These are phyloP conservation scores for Heliangelus exortis DNA, from an alignment of 2,797 vertebrate genomes.

Conservation along the genomic window DNA sequence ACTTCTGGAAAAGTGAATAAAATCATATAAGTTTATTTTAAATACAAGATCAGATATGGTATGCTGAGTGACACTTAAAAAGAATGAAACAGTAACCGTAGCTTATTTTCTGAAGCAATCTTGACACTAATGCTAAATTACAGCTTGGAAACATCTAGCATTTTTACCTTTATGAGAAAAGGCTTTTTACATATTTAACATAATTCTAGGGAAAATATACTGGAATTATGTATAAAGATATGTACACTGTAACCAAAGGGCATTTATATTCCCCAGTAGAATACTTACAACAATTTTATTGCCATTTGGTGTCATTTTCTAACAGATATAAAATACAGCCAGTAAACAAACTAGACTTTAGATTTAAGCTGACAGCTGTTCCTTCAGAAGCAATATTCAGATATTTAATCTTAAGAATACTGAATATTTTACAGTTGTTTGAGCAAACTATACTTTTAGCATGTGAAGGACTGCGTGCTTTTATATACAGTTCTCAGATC, in stretches of 20 bases:
- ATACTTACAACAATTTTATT: constrained; percentile 92
- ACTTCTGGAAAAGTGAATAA: constrained; percentile 74
- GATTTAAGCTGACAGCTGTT: constrained; percentile 89
- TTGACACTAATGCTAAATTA: constrained; percentile 83
- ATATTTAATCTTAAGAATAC: constrained; percentile 79
- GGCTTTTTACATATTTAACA: constrained; percentile 92
- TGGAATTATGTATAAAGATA: constrained; percentile 88
- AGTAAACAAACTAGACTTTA: constrained; percentile 89
- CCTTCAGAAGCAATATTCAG: constrained; percentile 83
- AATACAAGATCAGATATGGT: constrained; percentile 71
- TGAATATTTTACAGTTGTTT: constrained; percentile 77
- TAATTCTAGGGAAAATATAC: constrained; percentile 88
- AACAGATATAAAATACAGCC: constrained; percentile 84
- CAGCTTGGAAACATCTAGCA: constrained; percentile 78
- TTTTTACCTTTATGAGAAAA: constrained; percentile 83
- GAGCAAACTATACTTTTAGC: constrained; percentile 65
- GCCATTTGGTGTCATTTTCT: constrained; percentile 89
- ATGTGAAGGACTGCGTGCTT: constrained; percentile 19
- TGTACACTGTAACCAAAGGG: constrained; percentile 87
- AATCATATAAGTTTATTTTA: constrained; percentile 74
- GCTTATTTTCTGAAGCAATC: constrained; percentile 78
- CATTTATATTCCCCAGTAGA: constrained; percentile 87
- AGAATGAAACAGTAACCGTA: constrained; percentile 72
- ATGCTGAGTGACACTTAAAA: constrained; percentile 78
- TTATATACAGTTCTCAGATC: constrained; percentile 46